Percentiles rank a stretch among this genome's conserved stretches.
Conservation (phyloP, 2,113 vertebrate genomes). For the Suncus etruscus region DNA sequence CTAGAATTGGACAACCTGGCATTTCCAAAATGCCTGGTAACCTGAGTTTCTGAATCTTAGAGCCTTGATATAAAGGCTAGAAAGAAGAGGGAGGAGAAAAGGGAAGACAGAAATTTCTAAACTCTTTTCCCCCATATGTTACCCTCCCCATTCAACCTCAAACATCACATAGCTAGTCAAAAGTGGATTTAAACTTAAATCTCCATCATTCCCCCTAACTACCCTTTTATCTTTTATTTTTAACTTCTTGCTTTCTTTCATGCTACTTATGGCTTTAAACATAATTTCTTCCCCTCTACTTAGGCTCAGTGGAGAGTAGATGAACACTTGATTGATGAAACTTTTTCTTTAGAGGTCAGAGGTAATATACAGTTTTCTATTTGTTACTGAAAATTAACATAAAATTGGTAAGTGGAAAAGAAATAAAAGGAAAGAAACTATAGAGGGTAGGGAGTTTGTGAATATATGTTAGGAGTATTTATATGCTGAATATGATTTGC, state of each 20-base stretch:
- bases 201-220: not conserved
- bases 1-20: not conserved
- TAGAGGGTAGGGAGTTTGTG: constrained; percentile 8
- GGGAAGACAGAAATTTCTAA: not conserved
- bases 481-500: not conserved
- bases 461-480: constrained; percentile 1
- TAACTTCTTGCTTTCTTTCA: not conserved
- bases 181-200: not conserved
- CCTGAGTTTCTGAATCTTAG: constrained; percentile 9
- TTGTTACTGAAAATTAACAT: constrained; percentile 41
- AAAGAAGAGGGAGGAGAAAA: not conserved
- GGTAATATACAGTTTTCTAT: not conserved
- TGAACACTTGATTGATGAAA: not conserved
- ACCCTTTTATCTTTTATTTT: not conserved
- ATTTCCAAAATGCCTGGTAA: not conserved
- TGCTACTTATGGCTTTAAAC: not conserved
- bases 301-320: not conserved
- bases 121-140: constrained; percentile 11
- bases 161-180: not conserved
- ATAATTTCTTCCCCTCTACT: not conserved
- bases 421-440: not conserved
- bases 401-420: constrained; percentile 4
- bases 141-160: not conserved
- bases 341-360: not conserved
- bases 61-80: not conserved